phyloP scores from a whole-genome alignment of 1,140 invertebrate species.

The Aphis gossypii region DNA sequence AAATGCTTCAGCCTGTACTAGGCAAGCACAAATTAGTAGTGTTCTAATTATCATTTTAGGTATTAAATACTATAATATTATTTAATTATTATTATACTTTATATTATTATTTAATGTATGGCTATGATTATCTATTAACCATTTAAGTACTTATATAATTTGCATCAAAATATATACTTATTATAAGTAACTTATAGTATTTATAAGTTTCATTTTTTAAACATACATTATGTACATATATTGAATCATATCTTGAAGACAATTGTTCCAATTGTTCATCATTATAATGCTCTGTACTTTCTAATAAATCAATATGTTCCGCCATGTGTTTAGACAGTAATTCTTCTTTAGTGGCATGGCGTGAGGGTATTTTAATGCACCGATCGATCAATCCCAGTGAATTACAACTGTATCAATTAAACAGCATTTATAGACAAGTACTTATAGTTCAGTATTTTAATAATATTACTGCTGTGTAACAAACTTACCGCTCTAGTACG shows the following conservation, averaged over 20 bases:
- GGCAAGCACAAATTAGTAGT: not conserved
- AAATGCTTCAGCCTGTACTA: not conserved
- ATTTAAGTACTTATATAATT: not conserved
- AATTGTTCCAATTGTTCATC: conserved; percentile 73
- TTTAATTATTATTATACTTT: not conserved
- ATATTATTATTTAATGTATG: not conserved
- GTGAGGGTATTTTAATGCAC: conserved; percentile 70
- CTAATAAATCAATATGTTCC: conserved; percentile 72
- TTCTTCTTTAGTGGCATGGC: conserved; percentile 76
- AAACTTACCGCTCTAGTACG: conserved; percentile 72
- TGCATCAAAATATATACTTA: not conserved
- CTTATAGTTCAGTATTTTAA: not conserved
- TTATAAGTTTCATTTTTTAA: not conserved
- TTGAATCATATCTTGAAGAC: conserved; percentile 81
- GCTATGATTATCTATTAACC: not conserved
- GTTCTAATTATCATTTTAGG: not conserved
- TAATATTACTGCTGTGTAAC: not conserved
- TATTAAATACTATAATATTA: not conserved
- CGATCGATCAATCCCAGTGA: conserved; percentile 76
- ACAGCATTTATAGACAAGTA: not conserved
- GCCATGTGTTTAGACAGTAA: conserved; percentile 73
- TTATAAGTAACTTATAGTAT: not conserved
- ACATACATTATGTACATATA: conserved; percentile 86
- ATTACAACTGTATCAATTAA: conserved; percentile 69
- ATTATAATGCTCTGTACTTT: conserved; percentile 70